Percentiles rank a stretch among this genome's conserved stretches.
These are phyloP conservation scores for Hyalella azteca DNA, from an alignment of 2,888 invertebrate species.

Conservation along the genomic window DNA sequence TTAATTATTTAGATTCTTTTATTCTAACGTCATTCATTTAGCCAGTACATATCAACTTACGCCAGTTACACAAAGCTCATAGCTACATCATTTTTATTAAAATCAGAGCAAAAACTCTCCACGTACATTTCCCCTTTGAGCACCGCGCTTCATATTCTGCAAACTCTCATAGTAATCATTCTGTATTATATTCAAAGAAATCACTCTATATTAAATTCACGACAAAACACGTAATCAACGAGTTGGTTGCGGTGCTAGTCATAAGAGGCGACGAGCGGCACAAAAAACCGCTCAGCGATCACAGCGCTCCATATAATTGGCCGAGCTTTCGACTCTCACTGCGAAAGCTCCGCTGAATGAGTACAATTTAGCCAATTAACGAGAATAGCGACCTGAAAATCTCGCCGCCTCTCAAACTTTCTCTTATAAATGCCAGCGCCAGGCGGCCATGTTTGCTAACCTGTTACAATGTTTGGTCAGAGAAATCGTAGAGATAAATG, in stretches of 20 bases:
- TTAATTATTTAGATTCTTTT: no score
- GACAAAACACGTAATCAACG: not conserved
- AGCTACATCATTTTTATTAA: no score
- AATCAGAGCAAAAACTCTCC: no score
- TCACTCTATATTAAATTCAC: not conserved
- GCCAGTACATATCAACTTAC: no score
- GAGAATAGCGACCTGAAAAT: not conserved
- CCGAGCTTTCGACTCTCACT: not conserved
- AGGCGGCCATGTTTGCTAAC: not conserved
- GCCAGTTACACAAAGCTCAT: no score
- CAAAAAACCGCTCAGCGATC: not conserved
- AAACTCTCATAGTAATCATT: not conserved
- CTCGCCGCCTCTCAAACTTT: not conserved
- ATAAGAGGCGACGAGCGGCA: not conserved
- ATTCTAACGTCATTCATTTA: no score
- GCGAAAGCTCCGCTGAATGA: not conserved
- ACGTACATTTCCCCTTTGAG: no score
- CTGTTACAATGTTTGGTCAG: not conserved
- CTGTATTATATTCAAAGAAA: not conserved
- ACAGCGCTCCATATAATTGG: not conserved
- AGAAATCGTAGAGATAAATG: no score
- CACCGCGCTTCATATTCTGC: not conserved
- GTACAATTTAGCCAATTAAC: constrained; percentile 6
- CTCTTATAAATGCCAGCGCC: not conserved
- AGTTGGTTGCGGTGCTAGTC: not conserved